These are phyloP conservation scores for Anoplophora glabripennis DNA, from an alignment of 1,140 invertebrate species.

Conservation along the genomic window DNA sequence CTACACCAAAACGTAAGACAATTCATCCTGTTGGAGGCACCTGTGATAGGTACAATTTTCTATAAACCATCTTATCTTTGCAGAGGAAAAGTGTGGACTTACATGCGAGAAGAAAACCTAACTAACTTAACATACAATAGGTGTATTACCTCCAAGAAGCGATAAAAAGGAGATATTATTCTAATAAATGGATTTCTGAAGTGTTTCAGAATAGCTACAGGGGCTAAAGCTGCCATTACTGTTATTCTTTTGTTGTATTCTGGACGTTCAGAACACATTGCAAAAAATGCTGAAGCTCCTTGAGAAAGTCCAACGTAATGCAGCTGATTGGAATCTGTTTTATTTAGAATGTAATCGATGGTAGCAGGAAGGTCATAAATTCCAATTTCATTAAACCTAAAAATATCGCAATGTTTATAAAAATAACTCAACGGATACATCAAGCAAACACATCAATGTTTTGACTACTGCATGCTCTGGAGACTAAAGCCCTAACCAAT, in stretches of 20 bases:
- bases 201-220: slow-evolving; percentile 61
- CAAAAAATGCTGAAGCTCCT: slow-evolving; percentile 57
- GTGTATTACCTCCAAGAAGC: slow-evolving; percentile 14
- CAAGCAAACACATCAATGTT: too few species aligned
- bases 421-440: too few species aligned
- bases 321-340: slow-evolving; percentile 54
- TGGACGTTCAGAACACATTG: slow-evolving; percentile 53
- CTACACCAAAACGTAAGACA: too few species aligned
- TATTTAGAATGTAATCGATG: slow-evolving; percentile 62
- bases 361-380: slow-evolving; percentile 67
- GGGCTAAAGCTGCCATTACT: slow-evolving; percentile 64
- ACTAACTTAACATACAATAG: too few species aligned
- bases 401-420: too few species aligned
- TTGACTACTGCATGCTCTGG: too few species aligned
- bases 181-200: slow-evolving; percentile 23
- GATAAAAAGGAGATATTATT: slow-evolving; percentile 14
- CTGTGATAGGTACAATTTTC: too few species aligned
- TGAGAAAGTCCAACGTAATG: slow-evolving; percentile 56
- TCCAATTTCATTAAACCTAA: slow-evolving; percentile 52
- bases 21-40: too few species aligned
- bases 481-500: too few species aligned
- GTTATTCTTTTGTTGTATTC: slow-evolving; percentile 65
- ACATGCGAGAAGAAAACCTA: too few species aligned
- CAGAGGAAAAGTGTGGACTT: too few species aligned
- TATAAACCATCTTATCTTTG: too few species aligned